phyloP scores from a whole-genome alignment of 2,113 vertebrate genomes.

The Desmodus rotundus region DNA sequence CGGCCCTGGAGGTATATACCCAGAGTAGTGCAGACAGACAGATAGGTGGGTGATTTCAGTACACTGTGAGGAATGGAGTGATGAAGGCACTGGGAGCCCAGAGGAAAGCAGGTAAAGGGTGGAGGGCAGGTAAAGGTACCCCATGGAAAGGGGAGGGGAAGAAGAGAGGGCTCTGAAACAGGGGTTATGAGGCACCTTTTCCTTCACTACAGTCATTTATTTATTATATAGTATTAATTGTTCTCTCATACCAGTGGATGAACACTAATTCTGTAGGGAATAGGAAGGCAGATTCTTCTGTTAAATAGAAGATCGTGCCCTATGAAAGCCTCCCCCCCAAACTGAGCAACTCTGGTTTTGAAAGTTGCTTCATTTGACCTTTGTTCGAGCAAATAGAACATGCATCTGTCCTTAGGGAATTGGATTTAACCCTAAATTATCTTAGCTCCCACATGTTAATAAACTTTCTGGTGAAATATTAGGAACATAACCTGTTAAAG shows the following conservation, averaged over 20 bases:
- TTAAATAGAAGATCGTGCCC: background rate
- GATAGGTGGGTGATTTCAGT: background rate
- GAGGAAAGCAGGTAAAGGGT: accelerated
- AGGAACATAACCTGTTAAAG: background rate
- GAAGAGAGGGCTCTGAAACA: background rate
- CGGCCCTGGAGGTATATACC: background rate
- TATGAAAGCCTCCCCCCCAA: background rate
- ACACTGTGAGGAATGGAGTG: background rate
- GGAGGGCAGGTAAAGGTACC: background rate
- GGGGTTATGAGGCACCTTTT: background rate
- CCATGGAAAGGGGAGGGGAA: accelerated
- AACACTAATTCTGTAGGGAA: background rate
- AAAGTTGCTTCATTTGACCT: background rate
- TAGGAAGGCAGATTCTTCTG: background rate
- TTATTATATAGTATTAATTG: background rate
- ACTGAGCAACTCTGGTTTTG: background rate
- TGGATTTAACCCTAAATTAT: background rate
- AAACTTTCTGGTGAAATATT: background rate
- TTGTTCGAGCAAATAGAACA: background rate
- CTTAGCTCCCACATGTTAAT: background rate
- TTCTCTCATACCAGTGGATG: background rate
- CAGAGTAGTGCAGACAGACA: background rate
- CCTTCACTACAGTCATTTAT: background rate
- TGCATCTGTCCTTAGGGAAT: background rate
- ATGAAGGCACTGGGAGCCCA: accelerated